Evolutionary conservation across 2,888 invertebrate genomes (phyloP).

Genomic region (Adelphocoris suturalis): DNA sequence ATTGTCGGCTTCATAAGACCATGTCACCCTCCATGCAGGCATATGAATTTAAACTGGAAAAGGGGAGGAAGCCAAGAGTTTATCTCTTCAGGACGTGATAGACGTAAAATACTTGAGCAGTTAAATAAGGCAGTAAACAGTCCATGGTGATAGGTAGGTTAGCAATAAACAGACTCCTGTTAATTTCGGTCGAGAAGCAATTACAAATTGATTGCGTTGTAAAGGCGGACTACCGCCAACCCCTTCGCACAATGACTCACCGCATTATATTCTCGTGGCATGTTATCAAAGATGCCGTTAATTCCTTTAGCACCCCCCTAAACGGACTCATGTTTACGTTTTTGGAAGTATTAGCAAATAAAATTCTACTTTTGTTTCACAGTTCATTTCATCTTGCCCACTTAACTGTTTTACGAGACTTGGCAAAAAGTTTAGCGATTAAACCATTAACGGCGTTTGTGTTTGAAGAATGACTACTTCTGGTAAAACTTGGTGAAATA

Average conservation of each 20-base stretch:
- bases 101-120: constrained; percentile 69
- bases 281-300: constrained; percentile 68
- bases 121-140: constrained; percentile 71
- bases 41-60: constrained; percentile 69
- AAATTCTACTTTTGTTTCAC: constrained; percentile 40
- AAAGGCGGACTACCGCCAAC: constrained; percentile 61
- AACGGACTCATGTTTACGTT: constrained; percentile 47
- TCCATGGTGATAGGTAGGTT: constrained; percentile 68
- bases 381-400: constrained; percentile 38
- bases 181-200: constrained; percentile 72
- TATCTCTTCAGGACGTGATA: constrained; percentile 66
- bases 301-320: constrained; percentile 51
- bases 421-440: constrained; percentile 33
- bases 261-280: constrained; percentile 66
- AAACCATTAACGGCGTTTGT: constrained; percentile 38
- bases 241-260: constrained; percentile 57
- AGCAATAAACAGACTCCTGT: constrained; percentile 69
- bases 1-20: constrained; percentile 60
- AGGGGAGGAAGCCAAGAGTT: constrained; percentile 49
- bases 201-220: constrained; percentile 71
- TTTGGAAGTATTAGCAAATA: constrained; percentile 37
- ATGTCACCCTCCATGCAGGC: constrained; percentile 48
- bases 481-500: neutral
- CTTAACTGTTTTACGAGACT: constrained; percentile 38
- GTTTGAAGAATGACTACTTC: neutral